Percentiles rank a stretch among this genome's conserved stretches.
Conservation (phyloP, 2,888 invertebrate species). For the Clanis bilineata region DNA sequence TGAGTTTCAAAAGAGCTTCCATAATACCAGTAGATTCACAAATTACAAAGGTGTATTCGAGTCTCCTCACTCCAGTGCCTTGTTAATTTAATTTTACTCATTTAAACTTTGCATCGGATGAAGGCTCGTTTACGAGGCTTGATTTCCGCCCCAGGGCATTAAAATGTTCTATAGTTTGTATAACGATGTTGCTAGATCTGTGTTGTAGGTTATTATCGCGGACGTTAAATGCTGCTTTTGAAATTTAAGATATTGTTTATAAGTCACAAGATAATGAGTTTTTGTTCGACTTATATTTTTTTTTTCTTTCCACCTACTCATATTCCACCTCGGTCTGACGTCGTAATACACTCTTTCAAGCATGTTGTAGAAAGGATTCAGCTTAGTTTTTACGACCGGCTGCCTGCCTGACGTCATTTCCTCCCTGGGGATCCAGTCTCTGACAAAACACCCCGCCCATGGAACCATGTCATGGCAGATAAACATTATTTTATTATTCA, state of each 20-base stretch:
- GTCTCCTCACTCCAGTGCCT: background rate
- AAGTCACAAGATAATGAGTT: background rate
- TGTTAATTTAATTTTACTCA: slow-evolving; percentile 13
- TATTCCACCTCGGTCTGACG: no score
- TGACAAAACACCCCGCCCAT: no score
- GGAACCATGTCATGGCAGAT: no score
- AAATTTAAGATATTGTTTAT: background rate
- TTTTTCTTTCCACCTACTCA: no score
- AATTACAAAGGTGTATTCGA: background rate
- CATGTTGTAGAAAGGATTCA: no score
- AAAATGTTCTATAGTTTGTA: background rate
- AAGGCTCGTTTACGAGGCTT: background rate
- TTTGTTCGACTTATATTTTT: no score
- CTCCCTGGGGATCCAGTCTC: no score
- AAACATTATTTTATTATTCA: no score
- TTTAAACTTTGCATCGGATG: slow-evolving; percentile 10
- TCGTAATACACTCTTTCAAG: no score
- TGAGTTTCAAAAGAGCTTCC: background rate
- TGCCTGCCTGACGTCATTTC: no score
- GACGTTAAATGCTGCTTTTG: background rate
- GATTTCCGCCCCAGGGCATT: background rate
- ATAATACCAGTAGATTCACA: background rate
- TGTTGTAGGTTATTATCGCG: background rate
- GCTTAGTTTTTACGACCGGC: no score
- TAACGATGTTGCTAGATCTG: background rate